Evolutionary conservation across 53 echinoderm and acorn worm genomes (phyloP), one percentile per base, ranked within the genome.

Genomic region (Arbacia lixula): DNA sequence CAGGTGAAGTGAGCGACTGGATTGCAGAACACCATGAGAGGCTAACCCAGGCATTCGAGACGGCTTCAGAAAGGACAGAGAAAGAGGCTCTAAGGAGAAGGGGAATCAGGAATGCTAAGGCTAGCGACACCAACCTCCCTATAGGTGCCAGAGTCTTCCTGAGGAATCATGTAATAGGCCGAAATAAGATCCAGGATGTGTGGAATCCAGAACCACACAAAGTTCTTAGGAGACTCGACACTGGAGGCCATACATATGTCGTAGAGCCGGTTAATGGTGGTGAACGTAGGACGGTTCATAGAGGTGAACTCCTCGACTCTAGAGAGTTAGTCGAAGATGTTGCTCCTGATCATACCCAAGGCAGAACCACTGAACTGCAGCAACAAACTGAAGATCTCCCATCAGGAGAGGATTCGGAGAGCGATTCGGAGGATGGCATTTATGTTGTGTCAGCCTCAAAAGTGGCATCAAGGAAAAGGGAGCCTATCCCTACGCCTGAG

Each of bases 291-390:
- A 79, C 89, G 4, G 37, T 91, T 11, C 76, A 89, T 33, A 43
- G 91, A 12, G 64, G 81, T 3, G 89, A 94, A 72, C 60, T 94
- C 12, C 27, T 89, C 2, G 85, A 91, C 46, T 58, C 80, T 5
- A 71, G 72, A 17, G 81, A 85, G 53, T 60, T 91, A 19, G 88
- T 88, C n/a, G n/a, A n/a, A n/a, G n/a, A n/a, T n/a, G n/a, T n/a
- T n/a, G n/a, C n/a, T n/a, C n/a, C n/a, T n/a, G n/a, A n/a, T n/a
- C n/a, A n/a, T n/a, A n/a, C n/a, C n/a, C n/a, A n/a, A n/a, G n/a
- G n/a, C n/a, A n/a, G n/a, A n/a, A n/a, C n/a, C n/a, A n/a, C n/a
- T n/a, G n/a, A n/a, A n/a, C n/a, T n/a, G n/a, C n/a, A n/a, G n/a
- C n/a, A n/a, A n/a, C n/a, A n/a, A n/a, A n/a, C n/a, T n/a, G n/a